These are phyloP conservation scores for Cephus pygmeus DNA, from an alignment of 2,888 invertebrate genomes.

Conservation along the genomic window DNA sequence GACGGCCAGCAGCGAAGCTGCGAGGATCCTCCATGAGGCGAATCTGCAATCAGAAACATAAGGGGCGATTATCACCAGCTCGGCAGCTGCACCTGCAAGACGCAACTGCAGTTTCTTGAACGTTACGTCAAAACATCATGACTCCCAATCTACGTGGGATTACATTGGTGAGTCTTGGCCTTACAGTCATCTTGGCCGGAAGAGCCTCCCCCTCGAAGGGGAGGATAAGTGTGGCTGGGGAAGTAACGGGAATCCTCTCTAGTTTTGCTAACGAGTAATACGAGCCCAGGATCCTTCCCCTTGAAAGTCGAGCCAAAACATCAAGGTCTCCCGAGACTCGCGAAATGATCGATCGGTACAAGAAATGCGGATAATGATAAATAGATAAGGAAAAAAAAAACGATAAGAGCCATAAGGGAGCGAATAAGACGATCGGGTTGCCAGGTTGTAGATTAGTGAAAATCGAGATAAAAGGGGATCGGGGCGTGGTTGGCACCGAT, in stretches of 20 bases:
- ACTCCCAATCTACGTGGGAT: too few species aligned
- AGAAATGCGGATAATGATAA: not conserved
- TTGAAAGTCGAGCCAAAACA: not conserved
- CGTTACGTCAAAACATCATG: not conserved
- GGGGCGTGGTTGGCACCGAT: not conserved
- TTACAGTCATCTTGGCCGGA: not conserved
- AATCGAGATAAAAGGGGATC: not conserved
- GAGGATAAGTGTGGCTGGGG: not conserved
- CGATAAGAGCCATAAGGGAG: not conserved
- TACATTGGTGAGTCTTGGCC: not conserved
- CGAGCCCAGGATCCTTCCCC: not conserved
- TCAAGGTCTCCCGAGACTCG: not conserved
- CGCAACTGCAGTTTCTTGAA: not conserved
- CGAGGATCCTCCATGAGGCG: constrained; percentile 29
- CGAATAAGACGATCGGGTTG: not conserved
- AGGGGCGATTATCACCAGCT: not conserved
- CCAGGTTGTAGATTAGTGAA: not conserved
- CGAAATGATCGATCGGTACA: not conserved
- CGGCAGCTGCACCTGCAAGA: not conserved
- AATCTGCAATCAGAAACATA: not conserved
- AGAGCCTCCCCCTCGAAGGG: not conserved
- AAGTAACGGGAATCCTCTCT: not conserved
- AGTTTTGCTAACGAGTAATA: not conserved
- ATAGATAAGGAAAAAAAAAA: not conserved
- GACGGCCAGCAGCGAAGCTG: constrained; percentile 47